Evolutionary conservation across 2,888 invertebrate genomes (phyloP), one percentile per base, ranked within the genome.

Genomic region (Yponomeuta plumbellus): DNA sequence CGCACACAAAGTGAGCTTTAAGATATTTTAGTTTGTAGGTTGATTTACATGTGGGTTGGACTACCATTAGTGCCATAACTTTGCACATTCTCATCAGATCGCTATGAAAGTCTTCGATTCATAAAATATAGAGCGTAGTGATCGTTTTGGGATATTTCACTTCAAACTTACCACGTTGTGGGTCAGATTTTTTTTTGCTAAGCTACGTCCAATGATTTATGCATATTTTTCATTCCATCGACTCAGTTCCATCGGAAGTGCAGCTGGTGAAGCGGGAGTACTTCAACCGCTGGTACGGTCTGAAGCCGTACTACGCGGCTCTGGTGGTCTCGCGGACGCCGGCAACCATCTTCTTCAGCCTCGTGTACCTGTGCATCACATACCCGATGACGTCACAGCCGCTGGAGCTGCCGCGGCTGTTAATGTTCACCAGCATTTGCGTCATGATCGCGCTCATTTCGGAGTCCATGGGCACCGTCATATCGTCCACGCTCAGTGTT

Each of bases 211-310:
- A n/a, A n/a, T 26, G 2, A 4, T 26, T 26, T 5, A 26, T 26
- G 2, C 0, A 61, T 17, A 0, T 21, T 63, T 2, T 57, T 67
- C 69, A 59, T 72, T 92, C 92, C 34, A 40, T 34, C 8, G 8
- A 34, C 34, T 6, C 84, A 97, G 97, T 96, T 92, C 97, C 97
- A 21, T 92, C 88, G 61, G 96, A 97, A 87, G 94, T 97, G 0
- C 94, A 94, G 72, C 84, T 96, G 21, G 82, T 97, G 11, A 96
- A 96, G 79, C 88, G 96, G 64, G 97, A 97, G 78, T 94, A 96
- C 75, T 97, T 97, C 78, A 97, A 97, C 81, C 93, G 95, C 64
- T 97, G 97, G 97, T 97, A 97, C 77, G 93, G 94, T 2, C 79
- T 97, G 22, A 94, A 95, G 76, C 94, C 97, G 0, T 97, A 97